Evolutionary conservation across 1,140 invertebrate genomes (phyloP), one percentile per base, ranked within the genome.

Genomic region (Himalopsyche phryganea): DNA sequence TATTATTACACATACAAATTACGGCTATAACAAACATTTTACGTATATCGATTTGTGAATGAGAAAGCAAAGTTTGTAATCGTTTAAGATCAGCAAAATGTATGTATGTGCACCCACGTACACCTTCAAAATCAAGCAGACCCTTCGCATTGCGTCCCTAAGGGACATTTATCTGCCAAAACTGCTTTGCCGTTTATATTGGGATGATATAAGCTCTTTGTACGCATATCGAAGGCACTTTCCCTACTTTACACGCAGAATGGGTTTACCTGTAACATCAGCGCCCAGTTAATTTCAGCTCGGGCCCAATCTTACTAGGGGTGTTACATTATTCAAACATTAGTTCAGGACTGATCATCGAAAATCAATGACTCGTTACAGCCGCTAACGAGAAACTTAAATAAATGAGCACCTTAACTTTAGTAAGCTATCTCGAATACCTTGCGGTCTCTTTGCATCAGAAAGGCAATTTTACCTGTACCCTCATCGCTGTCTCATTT

Each of bases 331-430:
- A 45, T 17, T 2, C 42, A 45, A 45, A 45, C 42, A 45, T 45
- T 45, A 45, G 42, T 19, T 45, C 18, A 45, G 42, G 42, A 19
- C 18, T 45, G 42, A 45, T 45, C 18, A 45, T 45, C 42, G 42
- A 45, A 45, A 45, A 17, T 19, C 42, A 45, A 45, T 45, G 42
- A 45, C 13, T 45, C 42, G 14, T 19, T 17, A 17, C 13, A 5
- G 11, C 17, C 18, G n/a, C 2, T 19, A 17, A 45, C 9, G 14
- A 17, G 42, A 45, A 45, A 45, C 42, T 45, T 17, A 45, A 45
- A 45, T 45, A 45, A 15, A 15, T 10, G 23, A 28, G 23, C 23
- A 28, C 23, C 23, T 28, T 11, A 40, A 40, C 38, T 40, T 40
- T 40, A 5, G 38, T n/a, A 40, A 15, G 38, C 3, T 40, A 13